Percentiles rank a stretch among this genome's conserved stretches.
phyloP scores from a whole-genome alignment of 1,140 invertebrate genomes.

The Zophobas morio region DNA sequence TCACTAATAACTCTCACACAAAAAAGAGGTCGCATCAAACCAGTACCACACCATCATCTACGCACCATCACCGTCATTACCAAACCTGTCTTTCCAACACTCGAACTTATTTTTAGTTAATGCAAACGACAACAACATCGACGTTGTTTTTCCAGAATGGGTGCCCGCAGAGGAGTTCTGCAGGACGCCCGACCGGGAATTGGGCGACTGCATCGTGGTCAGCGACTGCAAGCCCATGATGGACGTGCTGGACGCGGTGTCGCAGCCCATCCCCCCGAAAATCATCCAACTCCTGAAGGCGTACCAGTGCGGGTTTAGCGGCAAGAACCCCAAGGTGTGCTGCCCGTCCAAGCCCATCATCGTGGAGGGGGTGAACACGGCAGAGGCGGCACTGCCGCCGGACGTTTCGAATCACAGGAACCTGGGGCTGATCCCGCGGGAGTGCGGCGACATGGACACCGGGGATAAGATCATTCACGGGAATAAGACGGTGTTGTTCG shows the following conservation, averaged over 20 bases:
- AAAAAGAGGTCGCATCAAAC: no score
- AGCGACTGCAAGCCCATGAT: slow-evolving; percentile 64
- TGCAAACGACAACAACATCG: slow-evolving; percentile 18
- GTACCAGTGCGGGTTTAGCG: slow-evolving; percentile 70
- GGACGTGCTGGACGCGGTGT: slow-evolving; percentile 57
- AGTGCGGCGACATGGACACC: slow-evolving; percentile 66
- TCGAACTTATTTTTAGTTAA: slow-evolving; percentile 3
- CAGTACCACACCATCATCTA: no score
- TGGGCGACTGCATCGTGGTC: slow-evolving; percentile 67
- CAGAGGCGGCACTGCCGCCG: slow-evolving; percentile 62
- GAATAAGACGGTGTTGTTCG: slow-evolving; percentile 71
- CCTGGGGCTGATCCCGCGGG: slow-evolving; percentile 67
- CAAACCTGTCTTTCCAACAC: not conserved
- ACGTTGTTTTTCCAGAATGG: slow-evolving; percentile 63
- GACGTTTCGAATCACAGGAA: slow-evolving; percentile 73
- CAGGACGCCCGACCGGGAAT: slow-evolving; percentile 63
- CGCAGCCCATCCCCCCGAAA: slow-evolving; percentile 62
- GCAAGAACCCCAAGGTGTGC: slow-evolving; percentile 42
- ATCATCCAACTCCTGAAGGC: slow-evolving; percentile 60
- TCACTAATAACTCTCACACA: no score
- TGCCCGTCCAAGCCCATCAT: not conserved
- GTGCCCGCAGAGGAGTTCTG: slow-evolving; percentile 63
- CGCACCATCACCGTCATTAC: not conserved
- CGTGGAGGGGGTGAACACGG: not conserved
- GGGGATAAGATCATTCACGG: slow-evolving; percentile 71